Conservation (phyloP, 92 coral and sea anemone species). For the Porites evermanni region DNA sequence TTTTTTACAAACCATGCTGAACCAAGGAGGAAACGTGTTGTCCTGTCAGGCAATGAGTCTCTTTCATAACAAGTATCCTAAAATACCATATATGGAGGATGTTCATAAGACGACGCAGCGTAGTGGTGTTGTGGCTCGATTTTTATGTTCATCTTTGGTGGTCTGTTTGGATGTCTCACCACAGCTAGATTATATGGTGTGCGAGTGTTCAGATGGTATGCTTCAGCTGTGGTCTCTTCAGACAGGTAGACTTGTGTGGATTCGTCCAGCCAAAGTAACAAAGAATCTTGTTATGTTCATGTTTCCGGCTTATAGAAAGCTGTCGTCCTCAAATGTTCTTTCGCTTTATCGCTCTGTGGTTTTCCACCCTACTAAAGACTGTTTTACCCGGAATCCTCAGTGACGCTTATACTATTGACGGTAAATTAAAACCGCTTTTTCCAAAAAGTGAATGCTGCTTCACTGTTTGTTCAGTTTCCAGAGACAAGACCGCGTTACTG, state of each 20-base stretch:
- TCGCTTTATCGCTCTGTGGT: background rate
- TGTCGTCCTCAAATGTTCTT: background rate
- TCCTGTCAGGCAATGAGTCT: conserved; percentile 13
- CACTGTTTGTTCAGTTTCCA: conserved; percentile 32
- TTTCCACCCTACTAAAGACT: conserved; percentile 28
- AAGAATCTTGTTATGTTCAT: background rate
- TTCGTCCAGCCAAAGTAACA: background rate
- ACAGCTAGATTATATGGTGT: conserved; percentile 23
- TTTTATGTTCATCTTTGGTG: background rate
- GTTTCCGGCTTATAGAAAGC: background rate
- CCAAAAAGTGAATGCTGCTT: conserved; percentile 18
- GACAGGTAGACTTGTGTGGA: conserved; percentile 13
- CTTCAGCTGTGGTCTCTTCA: conserved; percentile 28
- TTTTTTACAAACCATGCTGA: conserved; percentile 7
- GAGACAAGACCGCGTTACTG: conserved; percentile 9
- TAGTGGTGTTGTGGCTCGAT: background rate
- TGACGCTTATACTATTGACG: conserved; percentile 14
- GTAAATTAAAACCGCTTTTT: conserved; percentile 18
- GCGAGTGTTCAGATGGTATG: conserved; percentile 9
- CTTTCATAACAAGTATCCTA: conserved; percentile 13
- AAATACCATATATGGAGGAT: conserved; percentile 21
- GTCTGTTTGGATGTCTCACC: conserved; percentile 28
- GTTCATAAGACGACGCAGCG: background rate
- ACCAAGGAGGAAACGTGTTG: conserved; percentile 16
- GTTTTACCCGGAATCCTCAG: conserved; percentile 48